Evolutionary conservation across 2,797 vertebrate species (phyloP), one percentile per base, ranked within the genome.

Genomic region (Thunnus albacares): DNA sequence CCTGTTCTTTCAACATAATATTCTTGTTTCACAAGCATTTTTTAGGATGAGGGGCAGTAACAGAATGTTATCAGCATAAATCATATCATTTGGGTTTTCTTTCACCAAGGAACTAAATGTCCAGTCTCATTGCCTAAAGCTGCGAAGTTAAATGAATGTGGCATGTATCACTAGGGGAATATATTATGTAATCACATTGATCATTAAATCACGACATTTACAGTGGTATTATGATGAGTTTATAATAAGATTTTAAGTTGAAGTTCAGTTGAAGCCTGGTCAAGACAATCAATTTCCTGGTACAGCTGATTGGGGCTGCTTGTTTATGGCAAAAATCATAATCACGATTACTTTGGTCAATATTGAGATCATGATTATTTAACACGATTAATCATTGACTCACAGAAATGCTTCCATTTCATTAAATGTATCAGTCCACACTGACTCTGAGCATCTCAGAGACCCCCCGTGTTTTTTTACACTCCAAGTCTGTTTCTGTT

Each of bases 21-120:
- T 28, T 38, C 35, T 64, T 63, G 11, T 72, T 75, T 70, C 24
- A 61, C 20, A 81, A 49, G 10, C 43, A 56, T 72, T 63, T 63
- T 47, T 15, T 43, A 41, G 14, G 22, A 14, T 61, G 41, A 66
- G 52, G 17, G 30, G 22, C 28, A 24, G 22, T n/a, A 45, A 66
- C 17, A 61, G 12, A 52, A 43, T 56, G 35, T 66, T 71, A 15
- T 13, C 56, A 30, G 47, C 28, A 64, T 55, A 75, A 14, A 56
- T 59, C 45, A 20, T 5, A 20, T 12, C 10, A 57, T 71, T 64
- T 79, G 10, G 47, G 47, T 49, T 41, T 55, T 55, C 53, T 71
- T 22, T 47, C 35, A 49, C 45, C 18, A 57, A 47, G 15, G 47
- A 67, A 67, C 41, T n/a, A 12, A 62, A 55, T 57, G 26, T n/a